A percentile compares a stretch with the other conserved stretches of the same genome.
Evolutionary conservation across 2,113 vertebrate species (phyloP).

Genomic region (Heterochromis multidens): DNA sequence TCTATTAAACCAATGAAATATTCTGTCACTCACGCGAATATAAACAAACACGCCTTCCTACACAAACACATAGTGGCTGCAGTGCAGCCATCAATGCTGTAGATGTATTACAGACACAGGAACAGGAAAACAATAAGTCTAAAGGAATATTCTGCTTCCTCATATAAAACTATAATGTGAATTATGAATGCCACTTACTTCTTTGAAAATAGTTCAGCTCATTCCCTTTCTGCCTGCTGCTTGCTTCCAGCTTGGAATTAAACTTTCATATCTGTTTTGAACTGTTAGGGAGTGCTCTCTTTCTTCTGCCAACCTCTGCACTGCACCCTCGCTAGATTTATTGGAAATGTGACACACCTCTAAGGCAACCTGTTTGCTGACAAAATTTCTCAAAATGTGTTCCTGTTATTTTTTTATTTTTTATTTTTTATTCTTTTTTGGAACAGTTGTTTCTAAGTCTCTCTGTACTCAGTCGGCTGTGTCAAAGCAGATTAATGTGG

Average conservation of each 20-base stretch:
- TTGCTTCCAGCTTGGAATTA: slow-evolving; percentile 63
- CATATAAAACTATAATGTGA: slow-evolving; percentile 65
- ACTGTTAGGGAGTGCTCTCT: slow-evolving; percentile 34
- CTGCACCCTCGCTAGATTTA: slow-evolving; percentile 29
- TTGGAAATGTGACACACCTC: slow-evolving; percentile 30
- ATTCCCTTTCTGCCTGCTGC: slow-evolving; percentile 43
- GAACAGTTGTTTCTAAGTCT: neutral
- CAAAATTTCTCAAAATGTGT: neutral
- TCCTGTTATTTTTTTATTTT: neutral
- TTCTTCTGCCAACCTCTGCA: slow-evolving; percentile 45
- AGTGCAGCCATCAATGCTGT: neutral
- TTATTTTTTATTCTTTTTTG: neutral
- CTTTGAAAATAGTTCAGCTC: slow-evolving; percentile 67
- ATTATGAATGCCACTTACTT: slow-evolving; percentile 69
- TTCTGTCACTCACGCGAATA: slow-evolving; percentile 38
- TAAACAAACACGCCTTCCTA: slow-evolving; percentile 22
- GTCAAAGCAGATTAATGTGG: slow-evolving; percentile 30
- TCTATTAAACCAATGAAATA: slow-evolving; percentile 41
- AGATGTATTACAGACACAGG: slow-evolving; percentile 6
- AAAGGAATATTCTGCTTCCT: slow-evolving; percentile 30
- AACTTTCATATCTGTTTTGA: slow-evolving; percentile 73
- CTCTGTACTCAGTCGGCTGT: neutral
- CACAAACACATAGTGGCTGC: neutral
- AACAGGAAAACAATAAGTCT: slow-evolving; percentile 1
- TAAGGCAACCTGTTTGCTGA: slow-evolving; percentile 15